Percentiles rank a stretch among this genome's conserved stretches.
Conservation (phyloP, 2,888 invertebrate genomes). For the Xiphydria camelus region DNA sequence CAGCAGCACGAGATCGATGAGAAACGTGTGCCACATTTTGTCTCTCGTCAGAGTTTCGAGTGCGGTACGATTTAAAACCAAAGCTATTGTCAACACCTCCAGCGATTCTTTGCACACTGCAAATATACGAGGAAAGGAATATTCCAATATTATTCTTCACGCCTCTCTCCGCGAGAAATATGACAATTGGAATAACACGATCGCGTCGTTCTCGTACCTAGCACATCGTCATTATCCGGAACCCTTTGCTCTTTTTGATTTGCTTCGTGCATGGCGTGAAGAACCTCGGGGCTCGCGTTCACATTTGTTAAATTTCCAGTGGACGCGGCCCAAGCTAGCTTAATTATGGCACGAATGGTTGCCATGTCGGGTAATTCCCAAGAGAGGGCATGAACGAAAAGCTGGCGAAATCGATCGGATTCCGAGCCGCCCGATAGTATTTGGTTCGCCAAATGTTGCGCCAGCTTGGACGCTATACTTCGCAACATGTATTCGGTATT, state of each 20-base stretch:
- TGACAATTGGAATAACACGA: too few relatives aligned
- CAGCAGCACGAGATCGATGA: constrained; percentile 84
- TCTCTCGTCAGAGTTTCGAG: constrained; percentile 81
- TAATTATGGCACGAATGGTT: constrained; percentile 74
- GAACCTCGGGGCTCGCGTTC: constrained; percentile 64
- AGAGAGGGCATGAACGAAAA: constrained; percentile 64
- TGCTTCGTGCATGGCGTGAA: constrained; percentile 69
- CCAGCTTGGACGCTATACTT: constrained; percentile 80
- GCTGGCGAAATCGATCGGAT: constrained; percentile 59
- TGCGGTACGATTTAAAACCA: constrained; percentile 86
- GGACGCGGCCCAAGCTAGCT: constrained; percentile 79
- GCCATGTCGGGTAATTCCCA: constrained; percentile 75
- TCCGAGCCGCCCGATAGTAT: constrained; percentile 59
- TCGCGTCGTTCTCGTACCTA: too few relatives aligned
- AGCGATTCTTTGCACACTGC: constrained; percentile 89
- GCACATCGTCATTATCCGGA: constrained; percentile 71
- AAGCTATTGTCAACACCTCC: constrained; percentile 87
- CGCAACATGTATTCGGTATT: constrained; percentile 83
- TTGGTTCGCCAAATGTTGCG: constrained; percentile 79
- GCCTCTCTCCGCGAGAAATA: too few relatives aligned
- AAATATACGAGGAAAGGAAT: too few relatives aligned
- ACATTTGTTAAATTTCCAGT: constrained; percentile 68
- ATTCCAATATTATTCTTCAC: too few relatives aligned
- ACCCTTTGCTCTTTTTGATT: constrained; percentile 59
- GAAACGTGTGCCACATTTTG: constrained; percentile 84